Evolutionary conservation across 1,140 invertebrate species (phyloP).

Genomic region (Cydia strobilella): DNA sequence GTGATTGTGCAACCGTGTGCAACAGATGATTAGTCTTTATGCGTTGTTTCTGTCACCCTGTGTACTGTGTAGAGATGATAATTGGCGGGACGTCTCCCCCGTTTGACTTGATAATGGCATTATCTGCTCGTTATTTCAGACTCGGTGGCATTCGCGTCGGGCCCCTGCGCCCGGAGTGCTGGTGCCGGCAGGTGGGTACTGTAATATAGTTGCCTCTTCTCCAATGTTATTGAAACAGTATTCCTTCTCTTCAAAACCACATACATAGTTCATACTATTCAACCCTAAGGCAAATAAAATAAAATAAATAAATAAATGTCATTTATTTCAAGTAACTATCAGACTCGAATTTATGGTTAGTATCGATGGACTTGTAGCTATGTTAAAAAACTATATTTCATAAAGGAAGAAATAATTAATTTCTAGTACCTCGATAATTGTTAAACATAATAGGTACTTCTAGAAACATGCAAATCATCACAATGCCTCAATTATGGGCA

Average conservation of each 20-base stretch:
- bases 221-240: background rate
- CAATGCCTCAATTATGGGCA: too few relatives aligned
- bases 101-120: conserved; percentile 75
- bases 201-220: conserved; percentile 31
- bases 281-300: too few relatives aligned
- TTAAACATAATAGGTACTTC: too few relatives aligned
- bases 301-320: too few relatives aligned
- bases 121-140: conserved; percentile 78
- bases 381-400: too few relatives aligned
- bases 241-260: background rate
- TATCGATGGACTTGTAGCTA: too few relatives aligned
- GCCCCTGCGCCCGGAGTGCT: conserved; percentile 57
- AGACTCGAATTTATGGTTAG: too few relatives aligned
- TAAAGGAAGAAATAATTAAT: too few relatives aligned
- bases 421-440: too few relatives aligned
- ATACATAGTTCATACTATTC: background rate
- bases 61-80: conserved; percentile 43
- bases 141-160: conserved; percentile 67
- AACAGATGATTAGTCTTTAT: background rate
- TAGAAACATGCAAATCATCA: too few relatives aligned
- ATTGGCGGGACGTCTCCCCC: conserved; percentile 48
- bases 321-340: too few relatives aligned
- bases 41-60: background rate
- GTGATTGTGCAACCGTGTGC: conserved; percentile 4
- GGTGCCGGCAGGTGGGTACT: conserved; percentile 66